Base-by-base conservation (phyloP, 1,140 invertebrate species). In the Tetramorium alpestre region DNA sequence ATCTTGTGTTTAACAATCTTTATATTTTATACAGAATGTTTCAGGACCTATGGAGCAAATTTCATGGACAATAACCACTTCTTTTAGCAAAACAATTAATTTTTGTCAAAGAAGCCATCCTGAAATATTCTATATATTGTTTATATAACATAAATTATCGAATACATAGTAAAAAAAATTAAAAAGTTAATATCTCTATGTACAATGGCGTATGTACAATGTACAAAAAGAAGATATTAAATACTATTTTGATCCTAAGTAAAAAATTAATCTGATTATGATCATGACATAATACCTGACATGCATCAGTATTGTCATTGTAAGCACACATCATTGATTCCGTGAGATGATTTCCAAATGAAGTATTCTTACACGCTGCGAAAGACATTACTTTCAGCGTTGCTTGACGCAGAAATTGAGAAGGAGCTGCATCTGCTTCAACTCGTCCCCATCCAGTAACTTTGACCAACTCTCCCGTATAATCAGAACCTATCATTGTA, bases 401-500 rank as follows among this genome's bases (percentile, higher is more conserved):
- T 0, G 96, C 96, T 87, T 96, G 95, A 80, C 96, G 92, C 2
- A 97, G 93, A 38, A 94, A 95, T 65, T 94, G 95, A 0, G 96
- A 96, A 4, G 96, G 93, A 13, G 92, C 90, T 2, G 95, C 95
- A 1, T 95, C 93, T 4, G 94, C 94, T 0, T 92, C 94, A 0
- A 96, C 92, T 8, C 95, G 94, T 13, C 97, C 97, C 97, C 97
- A 97, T 8, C 97, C 97, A 2, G 96, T 94, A n/a, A 97, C 96
- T 5, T 95, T 96, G 0, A 95, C 96, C 13, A 94, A 86, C 38
- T 94, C 91, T 28, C 94, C 95, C 0, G 92, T 92, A 88, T 96
- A 96, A 76, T 96, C 93, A 6, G 88, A 86, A 60, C 73, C 93
- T 94, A 65, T 58, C 4, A 75, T 86, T 56, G 62, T 89, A 77